Conservation (phyloP, 2,797 vertebrate species). For the Orestias chungarensis region DNA sequence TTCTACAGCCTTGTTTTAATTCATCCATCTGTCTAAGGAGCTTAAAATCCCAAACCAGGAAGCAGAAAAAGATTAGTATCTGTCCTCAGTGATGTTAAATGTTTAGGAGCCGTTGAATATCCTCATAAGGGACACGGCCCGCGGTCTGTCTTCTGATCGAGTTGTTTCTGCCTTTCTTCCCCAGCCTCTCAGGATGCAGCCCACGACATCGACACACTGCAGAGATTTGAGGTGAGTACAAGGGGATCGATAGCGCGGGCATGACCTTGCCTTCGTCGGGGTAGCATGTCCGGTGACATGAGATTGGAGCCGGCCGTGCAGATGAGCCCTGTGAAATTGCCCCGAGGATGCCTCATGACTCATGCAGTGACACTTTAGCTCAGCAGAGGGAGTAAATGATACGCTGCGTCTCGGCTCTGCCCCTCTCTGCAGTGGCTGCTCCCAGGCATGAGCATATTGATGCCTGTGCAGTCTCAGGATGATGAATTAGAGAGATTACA, state of each 20-base stretch:
- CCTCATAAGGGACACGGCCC: slow-evolving; percentile 6
- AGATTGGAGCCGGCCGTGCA: slow-evolving; percentile 45
- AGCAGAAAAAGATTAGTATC: background rate
- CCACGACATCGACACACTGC: slow-evolving; percentile 87
- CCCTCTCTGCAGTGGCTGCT: slow-evolving; percentile 63
- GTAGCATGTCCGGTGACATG: slow-evolving; percentile 47
- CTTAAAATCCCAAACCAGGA: background rate
- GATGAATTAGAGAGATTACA: slow-evolving; percentile 57
- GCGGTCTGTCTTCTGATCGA: slow-evolving; percentile 34
- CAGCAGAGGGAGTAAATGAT: slow-evolving; percentile 71
- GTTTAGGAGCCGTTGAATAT: background rate
- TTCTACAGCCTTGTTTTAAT: background rate
- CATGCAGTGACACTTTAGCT: slow-evolving; percentile 64
- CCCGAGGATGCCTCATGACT: slow-evolving; percentile 44
- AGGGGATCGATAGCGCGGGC: slow-evolving; percentile 44
- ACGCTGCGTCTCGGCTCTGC: slow-evolving; percentile 42
- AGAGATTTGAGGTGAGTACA: slow-evolving; percentile 83
- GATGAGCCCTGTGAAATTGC: slow-evolving; percentile 5
- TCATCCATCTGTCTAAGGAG: background rate
- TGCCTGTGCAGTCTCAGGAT: slow-evolving; percentile 62
- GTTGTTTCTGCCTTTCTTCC: slow-evolving; percentile 41
- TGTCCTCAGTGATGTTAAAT: background rate
- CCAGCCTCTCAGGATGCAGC: slow-evolving; percentile 95
- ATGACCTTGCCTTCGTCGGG: slow-evolving; percentile 40
- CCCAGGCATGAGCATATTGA: slow-evolving; percentile 46